A percentile compares a stretch with the other conserved stretches of the same genome.
phyloP scores from a whole-genome alignment of 2,113 vertebrate species.

The Tautogolabrus adspersus region DNA sequence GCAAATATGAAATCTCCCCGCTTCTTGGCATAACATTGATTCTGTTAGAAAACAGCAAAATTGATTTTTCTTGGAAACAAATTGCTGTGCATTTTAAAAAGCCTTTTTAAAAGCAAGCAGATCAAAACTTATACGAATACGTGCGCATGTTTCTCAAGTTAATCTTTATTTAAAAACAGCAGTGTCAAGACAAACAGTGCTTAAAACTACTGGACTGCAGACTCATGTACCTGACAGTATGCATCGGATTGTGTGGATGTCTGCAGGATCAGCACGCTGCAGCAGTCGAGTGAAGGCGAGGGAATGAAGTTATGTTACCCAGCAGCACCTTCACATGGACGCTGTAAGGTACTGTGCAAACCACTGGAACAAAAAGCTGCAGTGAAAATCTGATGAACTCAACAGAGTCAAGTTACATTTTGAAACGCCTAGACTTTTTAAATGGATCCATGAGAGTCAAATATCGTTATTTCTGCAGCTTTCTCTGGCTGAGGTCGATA shows the following conservation, averaged over 20 bases:
- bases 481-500: too few species aligned
- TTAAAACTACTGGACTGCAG: constrained; percentile 8
- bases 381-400: not conserved
- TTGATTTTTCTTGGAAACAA: constrained; percentile 36
- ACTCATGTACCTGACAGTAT: not conserved
- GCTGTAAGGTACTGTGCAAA: constrained; percentile 13
- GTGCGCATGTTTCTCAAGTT: not conserved
- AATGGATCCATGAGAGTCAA: not conserved
- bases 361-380: not conserved
- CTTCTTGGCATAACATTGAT: constrained; percentile 35
- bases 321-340: constrained; percentile 62
- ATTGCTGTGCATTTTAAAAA: constrained; percentile 28
- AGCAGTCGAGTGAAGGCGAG: constrained; percentile 3
- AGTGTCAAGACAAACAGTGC: not conserved
- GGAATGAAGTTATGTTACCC: constrained; percentile 18
- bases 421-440: not conserved
- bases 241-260: constrained; percentile 3
- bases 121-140: constrained; percentile 4
- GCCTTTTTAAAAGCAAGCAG: not conserved
- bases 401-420: too few species aligned
- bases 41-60: constrained; percentile 28
- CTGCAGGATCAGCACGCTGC: constrained; percentile 40
- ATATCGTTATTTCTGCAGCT: too few species aligned
- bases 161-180: not conserved
- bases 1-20: constrained; percentile 50